Percentiles rank a stretch among this genome's conserved stretches.
phyloP scores from a whole-genome alignment of 2,113 vertebrate species.

The Notarius lentiginosus region DNA sequence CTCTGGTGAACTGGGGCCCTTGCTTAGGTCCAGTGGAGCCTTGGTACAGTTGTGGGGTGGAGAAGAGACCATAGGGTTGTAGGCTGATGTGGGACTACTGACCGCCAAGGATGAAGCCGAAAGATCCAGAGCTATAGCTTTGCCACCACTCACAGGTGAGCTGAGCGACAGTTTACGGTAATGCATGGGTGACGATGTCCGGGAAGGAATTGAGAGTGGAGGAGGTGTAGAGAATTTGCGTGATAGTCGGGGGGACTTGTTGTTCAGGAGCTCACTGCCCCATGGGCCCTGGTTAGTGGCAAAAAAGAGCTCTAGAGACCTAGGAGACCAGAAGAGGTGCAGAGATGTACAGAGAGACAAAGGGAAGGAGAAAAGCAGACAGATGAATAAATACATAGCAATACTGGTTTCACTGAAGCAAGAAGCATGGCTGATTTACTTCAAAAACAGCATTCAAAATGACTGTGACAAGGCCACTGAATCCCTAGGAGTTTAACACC shows the following conservation, averaged over 20 bases:
- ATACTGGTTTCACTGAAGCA: not conserved
- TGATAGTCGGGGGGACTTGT: conserved; percentile 86
- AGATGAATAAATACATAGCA: conserved; percentile 1
- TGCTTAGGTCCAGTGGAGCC: conserved; percentile 83
- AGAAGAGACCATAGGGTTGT: conserved; percentile 68
- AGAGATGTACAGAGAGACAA: not conserved
- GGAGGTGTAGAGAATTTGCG: conserved; percentile 96
- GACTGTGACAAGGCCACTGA: not conserved
- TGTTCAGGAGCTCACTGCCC: conserved; percentile 78
- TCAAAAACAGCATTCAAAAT: not conserved
- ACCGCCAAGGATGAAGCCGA: conserved; percentile 71
- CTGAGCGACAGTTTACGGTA: conserved; percentile 88
- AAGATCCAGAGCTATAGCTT: conserved; percentile 80
- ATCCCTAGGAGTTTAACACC: not conserved
- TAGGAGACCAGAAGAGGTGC: conserved; percentile 54
- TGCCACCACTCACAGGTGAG: conserved; percentile 76
- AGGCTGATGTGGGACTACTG: conserved; percentile 80
- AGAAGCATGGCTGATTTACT: not conserved
- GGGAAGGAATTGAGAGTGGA: conserved; percentile 81
- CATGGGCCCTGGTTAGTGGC: conserved; percentile 85
- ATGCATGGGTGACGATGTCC: conserved; percentile 87
- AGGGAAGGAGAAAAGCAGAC: not conserved
- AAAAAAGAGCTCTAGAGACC: conserved; percentile 92
- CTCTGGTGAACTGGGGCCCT: conserved; percentile 81
- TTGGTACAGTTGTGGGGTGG: conserved; percentile 73